Conservation (phyloP, 2,797 vertebrate genomes). For the Florisuga fusca region DNA sequence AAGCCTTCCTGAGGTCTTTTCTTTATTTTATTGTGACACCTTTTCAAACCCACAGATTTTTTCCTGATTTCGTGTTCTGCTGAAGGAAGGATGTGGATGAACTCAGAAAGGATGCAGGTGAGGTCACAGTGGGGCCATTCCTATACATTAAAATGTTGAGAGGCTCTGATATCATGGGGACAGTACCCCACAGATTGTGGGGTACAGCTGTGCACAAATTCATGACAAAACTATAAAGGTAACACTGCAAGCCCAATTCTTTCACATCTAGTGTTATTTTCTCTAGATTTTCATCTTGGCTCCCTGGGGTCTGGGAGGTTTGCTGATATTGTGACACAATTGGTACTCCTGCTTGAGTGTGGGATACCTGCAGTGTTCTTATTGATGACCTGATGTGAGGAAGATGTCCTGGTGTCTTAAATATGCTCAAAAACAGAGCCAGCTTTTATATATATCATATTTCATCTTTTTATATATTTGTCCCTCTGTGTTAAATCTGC, state of each 20-base stretch:
- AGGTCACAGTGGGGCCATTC: constrained; percentile 40
- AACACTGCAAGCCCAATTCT: constrained; percentile 9
- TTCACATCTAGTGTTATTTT: constrained; percentile 17
- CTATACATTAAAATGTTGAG: constrained; percentile 28
- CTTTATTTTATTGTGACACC: constrained; percentile 56
- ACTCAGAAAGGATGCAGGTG: constrained; percentile 44
- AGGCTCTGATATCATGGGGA: constrained; percentile 12
- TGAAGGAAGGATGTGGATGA: constrained; percentile 47
- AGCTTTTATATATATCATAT: not conserved
- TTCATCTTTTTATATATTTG: not conserved
- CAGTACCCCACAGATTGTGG: not conserved
- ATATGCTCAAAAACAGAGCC: not conserved
- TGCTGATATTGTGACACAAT: not conserved
- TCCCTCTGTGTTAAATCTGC: not conserved
- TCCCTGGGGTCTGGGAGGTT: not conserved
- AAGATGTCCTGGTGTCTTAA: not conserved
- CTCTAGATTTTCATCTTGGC: not conserved
- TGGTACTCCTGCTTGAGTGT: not conserved
- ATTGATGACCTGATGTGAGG: not conserved
- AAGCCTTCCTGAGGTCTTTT: constrained; percentile 33
- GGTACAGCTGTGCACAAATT: not conserved
- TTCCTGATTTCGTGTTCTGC: constrained; percentile 68
- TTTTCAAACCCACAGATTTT: constrained; percentile 47
- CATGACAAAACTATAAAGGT: constrained; percentile 45
- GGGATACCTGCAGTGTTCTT: not conserved